Base-by-base conservation (phyloP, 2,113 vertebrate genomes). In the Chaetodon trifascialis region DNA sequence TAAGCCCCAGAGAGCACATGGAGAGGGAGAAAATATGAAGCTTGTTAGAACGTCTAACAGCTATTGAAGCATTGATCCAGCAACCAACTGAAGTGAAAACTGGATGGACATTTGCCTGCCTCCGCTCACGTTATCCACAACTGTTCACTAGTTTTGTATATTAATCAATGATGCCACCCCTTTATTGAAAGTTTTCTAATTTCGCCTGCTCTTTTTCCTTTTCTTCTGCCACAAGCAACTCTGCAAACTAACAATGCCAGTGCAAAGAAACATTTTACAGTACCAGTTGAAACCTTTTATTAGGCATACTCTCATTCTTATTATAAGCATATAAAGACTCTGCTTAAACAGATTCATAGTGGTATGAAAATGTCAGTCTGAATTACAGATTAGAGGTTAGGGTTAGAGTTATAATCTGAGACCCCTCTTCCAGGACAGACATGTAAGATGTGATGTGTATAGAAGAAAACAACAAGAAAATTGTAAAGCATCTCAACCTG, bases 61-160 rank as follows among this genome's bases (percentile, higher is more conserved):
- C 60, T 36, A 25, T 16, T 66, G 56, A 62, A 47, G 58, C 70
- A 65, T 0, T 68, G 49, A 65, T 62, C 58, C 34, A 34, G 60
- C 7, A 66, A 59, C 40, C 40, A 25, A 76, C 25, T 59, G 52
- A 79, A 80, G 36, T 76, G 65, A 63, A 38, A 73, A 79, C 23
- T 23, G 17, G 25, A 66, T 47, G 19, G 46, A 73, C 17, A 52
- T 80, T 12, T 17, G 23, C 14, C 58, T 10, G 8, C 15, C 23
- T 4, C 11, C 0, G 21, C 47, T 63, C n/a, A 2, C 15, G 5
- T 40, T 16, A 55, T 36, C 23, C 10, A 15, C 14, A 62, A 69
- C 9, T 46, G 19, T 46, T 68, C 23, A 34, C 34, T 14, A 46
- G 38, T 34, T 54, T 70, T 63, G 17, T 12, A 30, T 42, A 14